Conservation (phyloP, 2,888 invertebrate species). For the Aporophyla lueneburgensis region DNA sequence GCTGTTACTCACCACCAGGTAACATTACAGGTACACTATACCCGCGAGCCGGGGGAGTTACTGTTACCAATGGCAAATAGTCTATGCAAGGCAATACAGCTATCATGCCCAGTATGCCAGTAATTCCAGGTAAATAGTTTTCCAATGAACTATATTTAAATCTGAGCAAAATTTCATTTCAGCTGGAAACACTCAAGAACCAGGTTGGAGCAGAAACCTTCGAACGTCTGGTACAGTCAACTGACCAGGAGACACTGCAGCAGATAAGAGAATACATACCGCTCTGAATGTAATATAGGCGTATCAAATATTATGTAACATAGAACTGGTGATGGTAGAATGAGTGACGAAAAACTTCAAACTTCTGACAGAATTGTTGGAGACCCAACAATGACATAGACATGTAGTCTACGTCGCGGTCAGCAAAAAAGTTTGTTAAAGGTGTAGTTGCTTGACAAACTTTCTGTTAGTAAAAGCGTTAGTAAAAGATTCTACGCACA, state of each 20-base stretch:
- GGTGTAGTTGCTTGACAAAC: background rate
- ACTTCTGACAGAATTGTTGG: background rate
- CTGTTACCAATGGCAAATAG: too few relatives aligned
- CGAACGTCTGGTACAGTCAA: constrained; percentile 93
- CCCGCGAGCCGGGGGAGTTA: too few relatives aligned
- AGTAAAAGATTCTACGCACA: background rate
- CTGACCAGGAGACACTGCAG: constrained; percentile 93
- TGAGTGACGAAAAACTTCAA: background rate
- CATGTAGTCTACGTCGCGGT: too few relatives aligned
- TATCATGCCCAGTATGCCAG: too few relatives aligned
- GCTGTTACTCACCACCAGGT: constrained; percentile 94
- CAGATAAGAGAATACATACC: constrained; percentile 92
- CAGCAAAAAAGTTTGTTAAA: background rate
- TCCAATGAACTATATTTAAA: background rate
- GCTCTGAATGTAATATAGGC: constrained; percentile 72
- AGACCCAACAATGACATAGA: too few relatives aligned
- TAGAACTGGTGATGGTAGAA: constrained; percentile 27
- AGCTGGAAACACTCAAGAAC: constrained; percentile 93
- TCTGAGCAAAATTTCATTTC: constrained; percentile 70
- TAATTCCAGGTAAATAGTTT: too few relatives aligned
- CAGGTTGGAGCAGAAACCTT: constrained; percentile 95
- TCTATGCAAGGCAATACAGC: too few relatives aligned
- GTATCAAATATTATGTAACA: constrained; percentile 30
- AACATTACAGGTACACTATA: background rate
- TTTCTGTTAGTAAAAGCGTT: background rate